Evolutionary conservation across 2,888 invertebrate species (phyloP), one percentile per base, ranked within the genome.

Genomic region (Tipula confusa): DNA sequence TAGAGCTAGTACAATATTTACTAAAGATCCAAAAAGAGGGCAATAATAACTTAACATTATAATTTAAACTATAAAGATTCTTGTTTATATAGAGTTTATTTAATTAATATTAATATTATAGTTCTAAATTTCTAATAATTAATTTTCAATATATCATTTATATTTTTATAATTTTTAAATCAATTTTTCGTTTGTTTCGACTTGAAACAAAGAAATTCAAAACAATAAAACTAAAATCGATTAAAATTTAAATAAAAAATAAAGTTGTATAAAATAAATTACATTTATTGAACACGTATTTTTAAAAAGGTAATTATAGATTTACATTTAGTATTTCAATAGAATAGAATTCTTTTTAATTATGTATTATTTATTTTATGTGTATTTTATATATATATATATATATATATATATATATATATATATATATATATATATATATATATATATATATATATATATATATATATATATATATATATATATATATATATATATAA

Each of bases 271-370:
- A 64, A 64, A 64, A 64, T 64, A 64, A 64, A 64, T 64, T 64
- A 64, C 64, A 64, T 64, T 64, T 64, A 64, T 64, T 64, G 64
- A 64, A 64, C 64, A 64, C 64, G 64, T 24, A 64, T 64, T 64
- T 64, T 64, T 64, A 64, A 64, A 64, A 24, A 64, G 64, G 9
- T 64, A 64, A 64, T 24, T 24, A 64, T 64, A 64, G 64, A 64
- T 64, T 64, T 64, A 64, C 64, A 64, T 64, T 64, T 24, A 64
- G 18, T 64, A 64, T 64, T 64, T 64, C 24, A 64, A 64, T 64
- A 9, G 11, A 64, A 24, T 64, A 18, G 24, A 64, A 64, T 24
- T 64, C 2, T 24, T 6, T 64, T 64, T 64, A 24, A 24, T 43
- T 15, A 64, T 64, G n/a, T 64, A 24, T 24, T 24, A 43, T 43